These are phyloP conservation scores for Amyelois transitella DNA, from an alignment of 1,140 invertebrate species.

Conservation along the genomic window DNA sequence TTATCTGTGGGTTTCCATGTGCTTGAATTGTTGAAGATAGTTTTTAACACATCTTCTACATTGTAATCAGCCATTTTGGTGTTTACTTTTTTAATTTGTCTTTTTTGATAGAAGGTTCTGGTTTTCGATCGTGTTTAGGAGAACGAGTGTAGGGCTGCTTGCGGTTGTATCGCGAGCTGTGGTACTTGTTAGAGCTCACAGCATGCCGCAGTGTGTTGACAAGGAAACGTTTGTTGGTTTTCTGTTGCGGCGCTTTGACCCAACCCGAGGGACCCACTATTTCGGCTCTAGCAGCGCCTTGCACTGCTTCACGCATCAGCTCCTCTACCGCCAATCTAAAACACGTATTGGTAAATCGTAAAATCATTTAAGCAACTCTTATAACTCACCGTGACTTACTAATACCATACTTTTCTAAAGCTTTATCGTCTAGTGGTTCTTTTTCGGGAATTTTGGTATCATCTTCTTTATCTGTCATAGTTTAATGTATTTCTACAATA, in stretches of 20 bases:
- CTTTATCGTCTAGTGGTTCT: constrained; percentile 64
- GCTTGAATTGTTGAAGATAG: constrained; percentile 38
- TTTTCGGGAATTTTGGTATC: constrained; percentile 51
- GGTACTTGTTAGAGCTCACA: constrained; percentile 64
- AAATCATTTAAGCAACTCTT: neutral
- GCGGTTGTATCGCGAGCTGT: constrained; percentile 32
- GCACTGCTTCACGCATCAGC: constrained; percentile 77
- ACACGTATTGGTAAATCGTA: constrained; percentile 1
- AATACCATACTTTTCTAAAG: constrained; percentile 55
- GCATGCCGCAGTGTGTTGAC: constrained; percentile 66
- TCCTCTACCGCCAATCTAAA: constrained; percentile 77
- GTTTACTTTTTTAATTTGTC: constrained; percentile 58
- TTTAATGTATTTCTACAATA: constrained; percentile 26
- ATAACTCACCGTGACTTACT: neutral
- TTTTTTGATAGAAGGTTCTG: constrained; percentile 57
- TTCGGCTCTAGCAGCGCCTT: constrained; percentile 77
- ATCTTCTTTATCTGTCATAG: constrained; percentile 71
- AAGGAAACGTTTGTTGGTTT: constrained; percentile 77
- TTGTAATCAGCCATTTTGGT: constrained; percentile 57
- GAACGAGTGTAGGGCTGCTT: constrained; percentile 30
- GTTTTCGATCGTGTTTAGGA: constrained; percentile 40
- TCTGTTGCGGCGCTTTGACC: constrained; percentile 75
- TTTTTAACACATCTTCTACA: constrained; percentile 40
- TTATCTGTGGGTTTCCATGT: constrained; percentile 66
- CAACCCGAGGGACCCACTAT: constrained; percentile 78